Conservation (phyloP, 2,113 vertebrate genomes). For the Ovibos moschatus region DNA sequence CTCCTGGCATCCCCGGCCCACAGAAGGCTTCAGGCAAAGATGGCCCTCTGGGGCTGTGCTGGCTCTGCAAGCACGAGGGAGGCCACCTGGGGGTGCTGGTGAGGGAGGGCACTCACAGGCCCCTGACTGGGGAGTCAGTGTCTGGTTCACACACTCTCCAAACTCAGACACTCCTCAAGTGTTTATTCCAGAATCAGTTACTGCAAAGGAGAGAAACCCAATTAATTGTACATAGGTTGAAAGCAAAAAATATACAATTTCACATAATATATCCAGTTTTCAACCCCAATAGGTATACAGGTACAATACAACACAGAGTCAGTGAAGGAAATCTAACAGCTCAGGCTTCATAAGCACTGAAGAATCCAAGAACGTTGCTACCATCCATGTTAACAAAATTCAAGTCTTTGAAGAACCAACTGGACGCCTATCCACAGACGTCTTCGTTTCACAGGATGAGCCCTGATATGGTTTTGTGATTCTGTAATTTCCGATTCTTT, state of each 20-base stretch:
- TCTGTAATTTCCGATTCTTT: too few relatives aligned
- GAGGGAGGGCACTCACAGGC: not conserved
- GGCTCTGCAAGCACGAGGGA: not conserved
- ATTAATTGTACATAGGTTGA: not conserved
- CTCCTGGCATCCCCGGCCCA: not conserved
- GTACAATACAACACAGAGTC: not conserved
- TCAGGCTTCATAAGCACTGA: not conserved
- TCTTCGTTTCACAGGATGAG: accelerated
- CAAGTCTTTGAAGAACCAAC: not conserved
- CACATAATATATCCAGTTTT: not conserved
- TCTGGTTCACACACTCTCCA: not conserved
- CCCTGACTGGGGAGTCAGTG: not conserved
- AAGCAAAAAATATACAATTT: not conserved
- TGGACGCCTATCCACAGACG: not conserved
- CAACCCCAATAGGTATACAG: not conserved
- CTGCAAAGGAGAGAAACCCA: not conserved
- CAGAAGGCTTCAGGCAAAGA: not conserved
- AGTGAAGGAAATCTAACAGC: not conserved
- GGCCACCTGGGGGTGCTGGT: not conserved
- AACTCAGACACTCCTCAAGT: not conserved
- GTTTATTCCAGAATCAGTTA: constrained; percentile 32
- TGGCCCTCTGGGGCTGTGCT: not conserved
- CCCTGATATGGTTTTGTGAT: accelerated
- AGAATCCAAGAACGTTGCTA: accelerated
- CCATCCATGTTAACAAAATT: not conserved